phyloP scores from a whole-genome alignment of 2,113 vertebrate genomes.

The Elephas maximus region DNA sequence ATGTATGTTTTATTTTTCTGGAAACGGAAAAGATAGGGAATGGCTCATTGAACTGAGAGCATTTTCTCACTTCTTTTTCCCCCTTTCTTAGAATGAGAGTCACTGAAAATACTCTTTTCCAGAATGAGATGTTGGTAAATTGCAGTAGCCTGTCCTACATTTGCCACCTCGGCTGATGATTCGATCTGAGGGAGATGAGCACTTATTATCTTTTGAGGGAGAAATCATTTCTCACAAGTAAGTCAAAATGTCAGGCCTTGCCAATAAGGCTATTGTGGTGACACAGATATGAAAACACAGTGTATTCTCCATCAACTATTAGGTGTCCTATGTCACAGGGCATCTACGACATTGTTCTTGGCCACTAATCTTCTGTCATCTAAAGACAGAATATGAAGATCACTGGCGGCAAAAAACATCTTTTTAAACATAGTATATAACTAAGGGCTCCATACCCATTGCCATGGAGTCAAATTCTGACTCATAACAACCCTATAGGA shows the following conservation, averaged over 20 bases:
- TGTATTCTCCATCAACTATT: background rate
- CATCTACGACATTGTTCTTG: background rate
- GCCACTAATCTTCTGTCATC: background rate
- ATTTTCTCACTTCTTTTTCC: background rate
- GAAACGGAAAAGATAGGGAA: constrained; percentile 37
- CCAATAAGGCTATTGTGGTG: background rate
- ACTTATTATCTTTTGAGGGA: background rate
- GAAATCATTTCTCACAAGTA: background rate
- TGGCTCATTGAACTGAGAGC: background rate
- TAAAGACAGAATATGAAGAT: background rate
- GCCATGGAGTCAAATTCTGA: background rate
- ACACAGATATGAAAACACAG: background rate
- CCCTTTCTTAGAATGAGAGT: background rate
- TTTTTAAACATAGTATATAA: background rate
- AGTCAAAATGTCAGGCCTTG: constrained; percentile 7
- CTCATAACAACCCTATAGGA: background rate
- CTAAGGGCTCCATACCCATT: background rate
- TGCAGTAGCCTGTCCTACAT: background rate
- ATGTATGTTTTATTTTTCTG: constrained; percentile 41
- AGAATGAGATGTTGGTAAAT: background rate
- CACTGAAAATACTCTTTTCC: constrained; percentile 27
- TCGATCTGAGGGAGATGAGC: background rate
- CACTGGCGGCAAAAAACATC: no score
- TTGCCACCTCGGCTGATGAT: background rate
- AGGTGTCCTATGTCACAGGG: no score